A percentile compares a stretch with the other conserved stretches of the same genome.
These are phyloP conservation scores for Ciona savignyi DNA, from an alignment of 23 tunicate species.

Conservation along the genomic window DNA sequence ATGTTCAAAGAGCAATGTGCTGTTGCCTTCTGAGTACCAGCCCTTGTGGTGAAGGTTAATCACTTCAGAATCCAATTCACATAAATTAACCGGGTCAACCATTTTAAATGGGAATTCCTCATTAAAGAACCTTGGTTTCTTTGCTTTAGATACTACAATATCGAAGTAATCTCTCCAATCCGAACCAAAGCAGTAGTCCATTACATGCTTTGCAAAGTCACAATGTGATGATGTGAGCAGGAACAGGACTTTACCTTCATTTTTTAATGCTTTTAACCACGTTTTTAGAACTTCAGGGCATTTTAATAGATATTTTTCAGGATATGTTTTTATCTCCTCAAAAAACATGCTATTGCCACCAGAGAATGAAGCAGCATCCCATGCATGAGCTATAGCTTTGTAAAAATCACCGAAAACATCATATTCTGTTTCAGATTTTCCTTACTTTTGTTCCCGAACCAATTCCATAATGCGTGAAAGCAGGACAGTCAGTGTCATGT, in stretches of 20 bases:
- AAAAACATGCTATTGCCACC: slow-evolving; percentile 19
- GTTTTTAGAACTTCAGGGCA: too few relatives aligned
- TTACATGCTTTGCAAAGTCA: too few relatives aligned
- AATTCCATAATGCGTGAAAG: slow-evolving; percentile 12
- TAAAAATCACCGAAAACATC: slow-evolving; percentile 13
- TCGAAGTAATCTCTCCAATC: too few relatives aligned
- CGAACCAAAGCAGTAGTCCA: too few relatives aligned
- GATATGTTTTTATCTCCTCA: slow-evolving; percentile 17
- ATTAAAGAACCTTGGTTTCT: slow-evolving; percentile 31
- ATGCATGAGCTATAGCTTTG: not conserved
- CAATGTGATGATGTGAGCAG: too few relatives aligned
- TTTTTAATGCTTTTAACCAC: too few relatives aligned
- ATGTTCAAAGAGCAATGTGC: not conserved
- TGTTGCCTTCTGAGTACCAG: slow-evolving; percentile 37
- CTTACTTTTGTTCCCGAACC: not conserved
- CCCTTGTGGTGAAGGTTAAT: not conserved
- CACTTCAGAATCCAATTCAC: slow-evolving; percentile 1
- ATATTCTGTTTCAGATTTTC: not conserved
- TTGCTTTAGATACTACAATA: slow-evolving; percentile 22
- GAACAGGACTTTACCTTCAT: too few relatives aligned
- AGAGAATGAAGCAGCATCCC: slow-evolving; percentile 9
- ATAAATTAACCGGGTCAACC: slow-evolving; percentile 3
- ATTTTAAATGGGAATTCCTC: slow-evolving; percentile 12
- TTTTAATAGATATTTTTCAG: slow-evolving; percentile 5
- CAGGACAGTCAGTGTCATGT: not conserved